These are phyloP conservation scores for Neoitamus cyanurus DNA, from an alignment of 2,888 invertebrate genomes.

Conservation along the genomic window DNA sequence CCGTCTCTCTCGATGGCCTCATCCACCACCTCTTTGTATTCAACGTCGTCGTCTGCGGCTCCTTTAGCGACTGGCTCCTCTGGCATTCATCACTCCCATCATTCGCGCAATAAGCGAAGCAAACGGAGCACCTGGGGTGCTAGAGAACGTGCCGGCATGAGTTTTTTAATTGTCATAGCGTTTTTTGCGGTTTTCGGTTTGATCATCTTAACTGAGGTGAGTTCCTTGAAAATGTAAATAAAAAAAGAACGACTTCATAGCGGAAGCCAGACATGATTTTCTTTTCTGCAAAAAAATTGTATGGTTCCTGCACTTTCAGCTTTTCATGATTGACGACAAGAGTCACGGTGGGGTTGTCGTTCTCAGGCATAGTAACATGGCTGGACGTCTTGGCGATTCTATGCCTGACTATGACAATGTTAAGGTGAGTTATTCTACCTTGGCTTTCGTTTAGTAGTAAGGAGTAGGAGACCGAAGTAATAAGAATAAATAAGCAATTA, in stretches of 20 bases:
- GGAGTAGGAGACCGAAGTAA: not conserved
- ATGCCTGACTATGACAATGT: conserved; percentile 79
- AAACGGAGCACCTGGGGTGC: conserved; percentile 64
- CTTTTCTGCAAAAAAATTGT: not conserved
- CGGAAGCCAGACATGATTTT: not conserved
- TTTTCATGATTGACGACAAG: conserved; percentile 70
- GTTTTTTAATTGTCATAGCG: conserved; percentile 90
- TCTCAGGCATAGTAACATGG: conserved; percentile 69
- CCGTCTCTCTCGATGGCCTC: conserved; percentile 28
- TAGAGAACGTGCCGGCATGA: conserved; percentile 86
- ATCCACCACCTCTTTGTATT: conserved; percentile 9
- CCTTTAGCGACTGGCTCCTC: not conserved
- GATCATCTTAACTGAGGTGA: conserved; percentile 87
- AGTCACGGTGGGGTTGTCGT: conserved; percentile 69
- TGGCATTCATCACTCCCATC: not conserved
- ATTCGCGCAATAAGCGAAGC: conserved; percentile 58
- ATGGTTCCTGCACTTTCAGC: conserved; percentile 56
- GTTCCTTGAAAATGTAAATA: conserved; percentile 45
- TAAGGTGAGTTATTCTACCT: conserved; percentile 65
- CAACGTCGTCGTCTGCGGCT: conserved; percentile 26
- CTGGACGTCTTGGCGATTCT: conserved; percentile 67
- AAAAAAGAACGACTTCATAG: not conserved
- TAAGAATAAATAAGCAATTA: no score
- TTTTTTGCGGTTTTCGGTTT: conserved; percentile 90
- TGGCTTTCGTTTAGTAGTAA: not conserved